Evolutionary conservation across 1,140 invertebrate genomes (phyloP).

Genomic region (Mylabris phalerata): DNA sequence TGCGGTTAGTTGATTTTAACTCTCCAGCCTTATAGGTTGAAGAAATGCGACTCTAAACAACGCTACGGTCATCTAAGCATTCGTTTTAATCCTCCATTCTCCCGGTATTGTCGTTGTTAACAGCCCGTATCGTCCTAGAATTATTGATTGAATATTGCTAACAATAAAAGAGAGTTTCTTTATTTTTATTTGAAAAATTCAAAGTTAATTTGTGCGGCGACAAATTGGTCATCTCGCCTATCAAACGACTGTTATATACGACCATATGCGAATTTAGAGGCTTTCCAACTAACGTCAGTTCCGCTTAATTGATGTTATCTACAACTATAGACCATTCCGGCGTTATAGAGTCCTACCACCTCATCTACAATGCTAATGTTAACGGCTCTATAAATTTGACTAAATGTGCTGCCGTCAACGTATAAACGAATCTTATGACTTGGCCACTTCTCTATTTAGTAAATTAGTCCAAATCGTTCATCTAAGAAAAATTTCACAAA

Average conservation of each 20-base stretch:
- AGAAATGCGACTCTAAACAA: slow-evolving; percentile 14
- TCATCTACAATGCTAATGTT: slow-evolving; percentile 39
- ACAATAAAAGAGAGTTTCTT: background rate
- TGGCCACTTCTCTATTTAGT: slow-evolving; percentile 14
- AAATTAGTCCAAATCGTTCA: too few species aligned
- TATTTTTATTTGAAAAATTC: too few species aligned
- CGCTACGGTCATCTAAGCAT: slow-evolving; percentile 8
- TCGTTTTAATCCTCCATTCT: background rate
- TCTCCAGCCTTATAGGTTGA: slow-evolving; percentile 18
- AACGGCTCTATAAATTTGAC: slow-evolving; percentile 35
- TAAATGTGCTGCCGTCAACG: slow-evolving; percentile 28
- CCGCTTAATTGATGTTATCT: slow-evolving; percentile 16
- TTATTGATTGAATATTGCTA: slow-evolving; percentile 1
- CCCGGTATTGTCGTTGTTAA: slow-evolving; percentile 10
- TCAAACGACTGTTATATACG: slow-evolving; percentile 10
- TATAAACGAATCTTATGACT: slow-evolving; percentile 19
- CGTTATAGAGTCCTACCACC: slow-evolving; percentile 15
- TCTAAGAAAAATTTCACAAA: slow-evolving; percentile 1
- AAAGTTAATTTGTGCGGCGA: background rate
- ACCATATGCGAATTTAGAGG: slow-evolving; percentile 11
- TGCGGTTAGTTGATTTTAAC: slow-evolving; percentile 19
- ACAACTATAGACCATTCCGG: slow-evolving; percentile 7
- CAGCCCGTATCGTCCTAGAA: slow-evolving; percentile 9
- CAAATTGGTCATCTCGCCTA: slow-evolving; percentile 9
- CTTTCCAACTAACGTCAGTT: slow-evolving; percentile 13